Conservation (phyloP, 2,113 vertebrate species). For the Misgurnus anguillicaudatus region DNA sequence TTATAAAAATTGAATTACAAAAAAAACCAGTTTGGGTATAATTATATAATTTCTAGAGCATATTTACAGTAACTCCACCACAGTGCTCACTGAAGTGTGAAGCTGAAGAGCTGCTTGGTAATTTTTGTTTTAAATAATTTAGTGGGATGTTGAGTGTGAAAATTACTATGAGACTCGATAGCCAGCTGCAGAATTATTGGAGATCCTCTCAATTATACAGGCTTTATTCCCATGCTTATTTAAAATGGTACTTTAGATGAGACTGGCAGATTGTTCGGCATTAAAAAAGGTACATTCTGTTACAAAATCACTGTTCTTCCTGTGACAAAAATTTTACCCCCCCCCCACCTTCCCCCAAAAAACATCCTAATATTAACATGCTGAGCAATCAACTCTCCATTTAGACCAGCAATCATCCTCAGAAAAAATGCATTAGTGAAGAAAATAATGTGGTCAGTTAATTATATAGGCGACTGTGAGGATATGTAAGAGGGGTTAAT, state of each 20-base stretch:
- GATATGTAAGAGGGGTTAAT: conserved; percentile 29
- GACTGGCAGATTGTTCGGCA: background rate
- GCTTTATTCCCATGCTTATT: background rate
- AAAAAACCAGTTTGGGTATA: too few relatives aligned
- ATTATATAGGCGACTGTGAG: conserved; percentile 11
- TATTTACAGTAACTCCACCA: too few relatives aligned
- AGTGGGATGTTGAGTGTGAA: background rate
- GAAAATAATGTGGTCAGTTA: conserved; percentile 40
- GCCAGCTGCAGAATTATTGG: conserved; percentile 10
- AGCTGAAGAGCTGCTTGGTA: background rate
- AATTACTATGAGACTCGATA: conserved; percentile 11
- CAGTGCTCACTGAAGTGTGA: background rate
- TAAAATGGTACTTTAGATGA: conserved; percentile 13
- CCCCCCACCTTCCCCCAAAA: background rate
- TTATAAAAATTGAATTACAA: too few relatives aligned
- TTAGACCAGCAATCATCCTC: conserved; percentile 29
- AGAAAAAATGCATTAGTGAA: conserved; percentile 24
- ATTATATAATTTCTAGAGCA: too few relatives aligned
- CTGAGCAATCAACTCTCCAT: conserved; percentile 25
- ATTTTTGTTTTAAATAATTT: conserved; percentile 1
- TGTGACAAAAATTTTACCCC: conserved; percentile 3
- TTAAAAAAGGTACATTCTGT: background rate
- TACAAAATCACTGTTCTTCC: background rate
- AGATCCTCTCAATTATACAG: conserved; percentile 14
- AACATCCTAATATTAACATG: conserved; percentile 12